phyloP scores from a whole-genome alignment of 2,797 vertebrate species.

The Heliangelus exortis region DNA sequence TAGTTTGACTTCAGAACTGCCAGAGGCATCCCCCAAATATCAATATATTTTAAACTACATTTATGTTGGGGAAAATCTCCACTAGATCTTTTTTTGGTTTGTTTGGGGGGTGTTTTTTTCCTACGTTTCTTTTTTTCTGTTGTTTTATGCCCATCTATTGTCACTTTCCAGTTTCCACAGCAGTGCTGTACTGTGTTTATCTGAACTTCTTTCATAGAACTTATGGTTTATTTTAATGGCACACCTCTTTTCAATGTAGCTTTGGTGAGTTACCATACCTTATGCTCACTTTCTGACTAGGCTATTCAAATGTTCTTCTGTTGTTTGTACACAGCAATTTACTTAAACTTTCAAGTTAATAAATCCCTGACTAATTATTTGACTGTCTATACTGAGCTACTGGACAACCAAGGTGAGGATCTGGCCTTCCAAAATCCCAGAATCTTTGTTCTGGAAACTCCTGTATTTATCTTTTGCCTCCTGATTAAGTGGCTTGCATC shows the following conservation, averaged over 20 bases:
- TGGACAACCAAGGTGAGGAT: not conserved
- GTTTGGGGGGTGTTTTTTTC: not conserved
- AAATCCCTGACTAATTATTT: not conserved
- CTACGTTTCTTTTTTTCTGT: not conserved
- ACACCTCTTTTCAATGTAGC: not conserved
- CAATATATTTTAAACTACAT: constrained; percentile 11
- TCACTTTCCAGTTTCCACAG: not conserved
- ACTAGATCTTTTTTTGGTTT: not conserved
- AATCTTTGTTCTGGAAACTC: not conserved
- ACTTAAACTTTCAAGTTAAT: not conserved
- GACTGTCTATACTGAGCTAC: not conserved
- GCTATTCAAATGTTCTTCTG: not conserved
- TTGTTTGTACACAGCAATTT: not conserved
- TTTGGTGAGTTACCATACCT: not conserved
- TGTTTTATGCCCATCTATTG: not conserved
- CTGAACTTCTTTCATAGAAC: not conserved
- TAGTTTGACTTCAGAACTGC: not conserved
- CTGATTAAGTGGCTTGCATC: not conserved
- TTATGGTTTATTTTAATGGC: not conserved
- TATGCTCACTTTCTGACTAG: not conserved
- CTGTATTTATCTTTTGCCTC: not conserved
- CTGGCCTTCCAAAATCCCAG: not conserved
- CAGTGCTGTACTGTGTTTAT: not conserved
- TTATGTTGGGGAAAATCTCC: not conserved
- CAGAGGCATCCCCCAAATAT: constrained; percentile 23